phyloP scores from a whole-genome alignment of 2,113 vertebrate genomes.

The Aramus guarauna region DNA sequence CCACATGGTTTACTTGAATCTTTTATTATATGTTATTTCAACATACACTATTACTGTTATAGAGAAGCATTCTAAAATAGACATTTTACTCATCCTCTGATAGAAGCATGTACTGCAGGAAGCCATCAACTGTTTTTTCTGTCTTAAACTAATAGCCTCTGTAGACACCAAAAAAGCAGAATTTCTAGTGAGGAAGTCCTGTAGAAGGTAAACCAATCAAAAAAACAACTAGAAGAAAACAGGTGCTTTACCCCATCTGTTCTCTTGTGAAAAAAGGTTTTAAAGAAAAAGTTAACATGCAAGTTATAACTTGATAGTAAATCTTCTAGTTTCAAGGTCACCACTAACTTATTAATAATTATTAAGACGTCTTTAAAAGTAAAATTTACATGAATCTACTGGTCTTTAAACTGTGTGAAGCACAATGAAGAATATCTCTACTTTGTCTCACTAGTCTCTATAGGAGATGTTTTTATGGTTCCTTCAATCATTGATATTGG shows the following conservation, averaged over 20 bases:
- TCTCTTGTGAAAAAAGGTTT: background rate
- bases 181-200: background rate
- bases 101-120: rapidly evolving
- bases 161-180: background rate
- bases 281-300: background rate
- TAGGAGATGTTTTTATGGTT: background rate
- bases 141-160: background rate
- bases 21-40: background rate
- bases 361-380: background rate
- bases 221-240: background rate
- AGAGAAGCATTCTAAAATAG: background rate
- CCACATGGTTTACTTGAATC: background rate
- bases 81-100: background rate
- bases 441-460: background rate
- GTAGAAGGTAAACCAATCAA: background rate
- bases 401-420: background rate
- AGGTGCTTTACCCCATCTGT: background rate
- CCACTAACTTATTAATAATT: background rate
- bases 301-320: background rate
- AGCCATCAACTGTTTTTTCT: background rate
- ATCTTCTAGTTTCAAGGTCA: background rate
- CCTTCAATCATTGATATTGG: background rate
- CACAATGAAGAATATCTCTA: background rate
- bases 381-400: background rate
- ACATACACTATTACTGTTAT: background rate